Percentiles rank a stretch among this genome's conserved stretches.
These are phyloP conservation scores for Drosophila santomea DNA, from an alignment of 1,140 invertebrate genomes.

Conservation along the genomic window DNA sequence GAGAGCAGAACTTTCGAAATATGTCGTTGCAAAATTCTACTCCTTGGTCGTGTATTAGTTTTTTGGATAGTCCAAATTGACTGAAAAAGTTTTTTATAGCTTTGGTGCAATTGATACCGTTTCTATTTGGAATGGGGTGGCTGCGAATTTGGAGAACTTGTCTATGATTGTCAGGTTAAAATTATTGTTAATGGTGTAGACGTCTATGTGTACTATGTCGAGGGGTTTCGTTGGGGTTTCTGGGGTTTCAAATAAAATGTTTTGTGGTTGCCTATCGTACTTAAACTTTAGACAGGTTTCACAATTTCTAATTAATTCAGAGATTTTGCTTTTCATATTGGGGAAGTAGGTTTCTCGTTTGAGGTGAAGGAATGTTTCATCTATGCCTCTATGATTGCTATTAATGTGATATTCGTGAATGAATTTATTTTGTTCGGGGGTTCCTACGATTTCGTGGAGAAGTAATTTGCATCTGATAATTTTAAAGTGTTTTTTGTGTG, in stretches of 20 bases:
- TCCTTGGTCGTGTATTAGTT: conserved; percentile 3
- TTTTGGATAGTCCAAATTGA: conserved; percentile 5
- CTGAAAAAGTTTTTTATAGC: background rate
- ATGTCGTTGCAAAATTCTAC: background rate
- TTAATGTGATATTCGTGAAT: too few relatives aligned
- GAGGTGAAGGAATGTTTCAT: background rate
- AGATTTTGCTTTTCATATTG: background rate
- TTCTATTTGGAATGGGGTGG: background rate
- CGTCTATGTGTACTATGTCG: background rate
- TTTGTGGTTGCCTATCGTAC: background rate
- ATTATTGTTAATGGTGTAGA: background rate
- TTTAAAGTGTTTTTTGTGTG: too few relatives aligned
- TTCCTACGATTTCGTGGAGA: background rate
- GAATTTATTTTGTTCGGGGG: too few relatives aligned
- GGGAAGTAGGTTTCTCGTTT: conserved; percentile 3
- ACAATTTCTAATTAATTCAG: background rate
- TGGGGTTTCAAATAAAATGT: background rate
- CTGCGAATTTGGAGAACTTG: conserved; percentile 1
- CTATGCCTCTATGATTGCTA: background rate
- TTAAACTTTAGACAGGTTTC: background rate
- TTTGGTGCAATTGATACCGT: background rate
- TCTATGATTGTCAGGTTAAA: background rate
- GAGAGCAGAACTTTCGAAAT: background rate
- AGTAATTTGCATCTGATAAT: too few relatives aligned
- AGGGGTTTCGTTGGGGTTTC: background rate